Percentiles rank a stretch among this genome's conserved stretches.
phyloP scores from a whole-genome alignment of 2,888 invertebrate genomes.

The Lucinisca nassula region DNA sequence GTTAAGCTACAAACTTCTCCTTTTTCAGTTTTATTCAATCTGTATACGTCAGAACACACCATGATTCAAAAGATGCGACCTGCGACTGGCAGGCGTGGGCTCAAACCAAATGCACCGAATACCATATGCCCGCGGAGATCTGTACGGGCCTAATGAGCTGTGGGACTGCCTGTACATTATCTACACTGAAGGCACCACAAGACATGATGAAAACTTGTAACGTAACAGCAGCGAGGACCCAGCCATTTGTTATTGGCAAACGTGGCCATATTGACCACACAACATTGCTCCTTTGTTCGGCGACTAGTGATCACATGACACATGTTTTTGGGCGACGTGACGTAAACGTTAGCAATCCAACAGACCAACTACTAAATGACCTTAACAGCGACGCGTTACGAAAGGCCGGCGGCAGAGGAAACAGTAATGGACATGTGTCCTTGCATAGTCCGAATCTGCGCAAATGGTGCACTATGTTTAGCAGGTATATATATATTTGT shows the following conservation, averaged over 20 bases:
- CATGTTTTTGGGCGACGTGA: background rate
- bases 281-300: background rate
- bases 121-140: constrained; percentile 40
- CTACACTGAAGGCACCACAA: background rate
- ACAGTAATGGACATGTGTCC: no score
- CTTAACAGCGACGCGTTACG: no score
- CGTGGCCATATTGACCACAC: background rate
- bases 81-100: constrained; percentile 37
- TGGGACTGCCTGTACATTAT: constrained; percentile 10
- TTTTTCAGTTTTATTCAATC: background rate
- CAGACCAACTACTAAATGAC: no score
- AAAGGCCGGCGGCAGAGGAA: no score
- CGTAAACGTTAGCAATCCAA: background rate
- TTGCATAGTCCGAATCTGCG: background rate
- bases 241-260: background rate
- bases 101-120: background rate
- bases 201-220: constrained; percentile 28
- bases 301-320: background rate
- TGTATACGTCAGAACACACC: background rate
- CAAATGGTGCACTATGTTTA: background rate
- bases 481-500: background rate
- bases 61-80: background rate
- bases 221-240: background rate
- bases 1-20: background rate
- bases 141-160: constrained; percentile 51